Evolutionary conservation across 2,888 invertebrate species (phyloP).

Genomic region (Cheilosia vulpina): DNA sequence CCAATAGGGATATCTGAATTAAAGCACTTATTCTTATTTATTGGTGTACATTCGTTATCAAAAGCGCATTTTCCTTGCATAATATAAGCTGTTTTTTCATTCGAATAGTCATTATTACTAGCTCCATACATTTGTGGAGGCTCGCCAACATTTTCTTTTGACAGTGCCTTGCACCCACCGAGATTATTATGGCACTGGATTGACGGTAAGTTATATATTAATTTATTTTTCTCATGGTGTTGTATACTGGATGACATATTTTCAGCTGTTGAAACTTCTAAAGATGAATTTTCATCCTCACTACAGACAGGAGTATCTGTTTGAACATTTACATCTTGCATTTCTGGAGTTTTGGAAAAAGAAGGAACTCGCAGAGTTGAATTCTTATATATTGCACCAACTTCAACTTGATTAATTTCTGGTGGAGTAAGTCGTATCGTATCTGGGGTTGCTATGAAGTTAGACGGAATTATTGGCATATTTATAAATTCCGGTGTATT

Average conservation of each 20-base stretch:
- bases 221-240: conserved; percentile 19
- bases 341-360: conserved; percentile 83
- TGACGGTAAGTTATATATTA: not conserved
- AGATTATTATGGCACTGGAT: conserved; percentile 14
- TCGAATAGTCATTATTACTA: conserved; percentile 11
- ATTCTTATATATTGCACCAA: conserved; percentile 14
- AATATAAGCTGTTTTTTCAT: not conserved
- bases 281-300: conserved; percentile 85
- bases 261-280: conserved; percentile 23
- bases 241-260: not conserved
- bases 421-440: not conserved
- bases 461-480: conserved; percentile 18
- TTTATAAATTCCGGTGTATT: conserved; percentile 30
- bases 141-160: conserved; percentile 41
- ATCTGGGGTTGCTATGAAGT: conserved; percentile 19
- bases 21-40: conserved; percentile 33
- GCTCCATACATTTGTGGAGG: conserved; percentile 4
- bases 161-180: not conserved
- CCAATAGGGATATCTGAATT: not conserved
- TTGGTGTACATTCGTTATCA: conserved; percentile 20
- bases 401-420: conserved; percentile 9
- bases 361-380: conserved; percentile 1
- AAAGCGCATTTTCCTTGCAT: conserved; percentile 3
- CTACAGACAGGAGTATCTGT: conserved; percentile 89
- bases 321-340: conserved; percentile 93